Percentiles rank a stretch among this genome's conserved stretches.
phyloP scores from a whole-genome alignment of 2,797 vertebrate species.

The Manis pentadactyla region DNA sequence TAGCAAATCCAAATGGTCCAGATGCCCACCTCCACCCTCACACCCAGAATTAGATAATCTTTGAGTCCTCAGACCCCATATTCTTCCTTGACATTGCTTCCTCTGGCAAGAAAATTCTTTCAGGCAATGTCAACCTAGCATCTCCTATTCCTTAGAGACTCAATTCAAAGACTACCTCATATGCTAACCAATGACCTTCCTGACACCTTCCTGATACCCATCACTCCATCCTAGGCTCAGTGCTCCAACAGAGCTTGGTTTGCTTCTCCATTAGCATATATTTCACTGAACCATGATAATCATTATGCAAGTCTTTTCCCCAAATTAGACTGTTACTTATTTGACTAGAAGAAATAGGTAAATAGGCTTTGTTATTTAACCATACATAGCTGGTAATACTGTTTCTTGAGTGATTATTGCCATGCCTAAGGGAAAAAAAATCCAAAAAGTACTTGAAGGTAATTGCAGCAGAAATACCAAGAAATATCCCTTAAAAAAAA shows the following conservation, averaged over 20 bases:
- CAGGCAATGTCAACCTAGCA: background rate
- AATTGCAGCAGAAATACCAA: background rate
- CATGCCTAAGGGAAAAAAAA: background rate
- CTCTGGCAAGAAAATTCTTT: background rate
- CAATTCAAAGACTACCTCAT: background rate
- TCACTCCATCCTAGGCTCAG: background rate
- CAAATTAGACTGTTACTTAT: background rate
- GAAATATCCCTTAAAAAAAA: slow-evolving; percentile 7
- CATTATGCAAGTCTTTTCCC: background rate
- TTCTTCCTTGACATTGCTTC: background rate
- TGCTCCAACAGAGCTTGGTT: background rate
- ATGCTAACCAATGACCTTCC: background rate
- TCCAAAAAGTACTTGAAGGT: background rate
- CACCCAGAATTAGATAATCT: background rate
- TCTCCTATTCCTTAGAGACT: background rate
- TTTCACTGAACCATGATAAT: background rate
- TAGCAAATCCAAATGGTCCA: background rate
- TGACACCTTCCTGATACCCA: background rate
- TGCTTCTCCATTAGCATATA: background rate
- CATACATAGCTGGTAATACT: background rate
- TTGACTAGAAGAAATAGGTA: slow-evolving; percentile 6
- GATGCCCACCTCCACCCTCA: background rate
- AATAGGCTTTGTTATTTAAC: background rate
- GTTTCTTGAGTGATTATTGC: background rate
- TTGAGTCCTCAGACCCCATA: background rate